Percentiles rank a stretch among this genome's conserved stretches.
Conservation (phyloP, 1,140 invertebrate genomes). For the Microplitis mediator region DNA sequence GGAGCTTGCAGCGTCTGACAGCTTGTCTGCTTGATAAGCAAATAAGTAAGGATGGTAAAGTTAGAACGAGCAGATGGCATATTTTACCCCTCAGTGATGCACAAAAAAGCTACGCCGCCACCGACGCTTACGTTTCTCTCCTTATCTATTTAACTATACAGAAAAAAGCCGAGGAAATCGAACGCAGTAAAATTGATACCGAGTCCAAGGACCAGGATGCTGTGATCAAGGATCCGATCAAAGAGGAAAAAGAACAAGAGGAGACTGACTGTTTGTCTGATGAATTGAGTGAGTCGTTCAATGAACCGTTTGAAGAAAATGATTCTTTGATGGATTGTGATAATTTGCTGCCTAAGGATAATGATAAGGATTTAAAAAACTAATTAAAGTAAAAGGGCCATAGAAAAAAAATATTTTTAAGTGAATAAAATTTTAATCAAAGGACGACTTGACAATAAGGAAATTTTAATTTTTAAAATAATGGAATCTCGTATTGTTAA, state of each 20-base stretch:
- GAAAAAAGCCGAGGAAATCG: conserved; percentile 35
- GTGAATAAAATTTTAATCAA: too few species aligned
- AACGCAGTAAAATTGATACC: neutral
- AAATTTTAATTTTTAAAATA: neutral
- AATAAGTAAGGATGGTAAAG: conserved; percentile 65
- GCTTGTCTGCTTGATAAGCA: conserved; percentile 58
- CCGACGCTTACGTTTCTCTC: conserved; percentile 69
- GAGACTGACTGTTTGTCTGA: too few species aligned
- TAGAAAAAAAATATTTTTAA: too few species aligned
- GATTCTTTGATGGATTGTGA: neutral
- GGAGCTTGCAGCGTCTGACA: conserved; percentile 69
- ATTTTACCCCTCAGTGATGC: conserved; percentile 63
- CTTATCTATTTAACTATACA: conserved; percentile 46
- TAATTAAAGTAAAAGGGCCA: too few species aligned
- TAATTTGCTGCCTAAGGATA: neutral
- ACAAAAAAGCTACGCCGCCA: conserved; percentile 69
- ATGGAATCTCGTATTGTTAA: conserved; percentile 58
- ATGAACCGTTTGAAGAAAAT: neutral
- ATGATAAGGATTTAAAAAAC: neutral
- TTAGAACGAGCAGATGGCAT: conserved; percentile 70
- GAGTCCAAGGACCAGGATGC: neutral
- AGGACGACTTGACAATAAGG: too few species aligned
- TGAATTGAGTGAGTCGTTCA: neutral
- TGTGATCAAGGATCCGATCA: too few species aligned
- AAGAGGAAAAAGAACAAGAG: too few species aligned